Evolutionary conservation across 2,888 invertebrate genomes (phyloP), one percentile per base, ranked within the genome.

Genomic region (Craniophora ligustri): DNA sequence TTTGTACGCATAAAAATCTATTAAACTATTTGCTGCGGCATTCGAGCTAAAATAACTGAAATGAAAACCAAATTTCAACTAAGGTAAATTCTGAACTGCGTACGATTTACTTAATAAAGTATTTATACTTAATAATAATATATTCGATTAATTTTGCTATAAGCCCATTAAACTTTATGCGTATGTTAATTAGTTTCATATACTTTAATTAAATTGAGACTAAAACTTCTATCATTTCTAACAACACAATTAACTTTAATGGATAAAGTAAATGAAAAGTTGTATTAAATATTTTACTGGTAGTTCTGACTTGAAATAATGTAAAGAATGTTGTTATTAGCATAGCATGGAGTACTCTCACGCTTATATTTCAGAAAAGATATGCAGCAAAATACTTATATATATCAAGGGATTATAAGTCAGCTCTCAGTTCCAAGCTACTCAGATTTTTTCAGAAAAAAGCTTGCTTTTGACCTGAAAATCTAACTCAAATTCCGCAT

Each of bases 131-230:
- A n/a, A n/a, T n/a, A n/a, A n/a, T n/a, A n/a, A n/a, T n/a, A n/a
- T n/a, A n/a, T n/a, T n/a, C n/a, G n/a, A n/a, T n/a, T n/a, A n/a
- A n/a, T n/a, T n/a, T n/a, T n/a, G n/a, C n/a, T 42, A 38, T 14
- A 18, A 21, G n/a, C 6, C 5, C 3, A 21, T 19, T 28, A 45
- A 65, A 54, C 42, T 69, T 55, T 21, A 5, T 32, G 18, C 19
- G 35, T 30, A 21, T 45, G 40, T 47, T 50, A 56, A 62, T 62
- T 58, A 53, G 36, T 62, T 66, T 6, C 6, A 42, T 53, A 62
- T 62, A 56, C 50, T 62, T 66, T 5, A n/a, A 47, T 26, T 26
- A 36, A 50, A 56, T 15, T 50, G 60, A 49, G 50, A 59, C 63
- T 51, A 46, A 50, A 45, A 54, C 16, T 64, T 64, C 45, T 39